Evolutionary conservation across 1,140 invertebrate species (phyloP).

Genomic region (Sipha flava): DNA sequence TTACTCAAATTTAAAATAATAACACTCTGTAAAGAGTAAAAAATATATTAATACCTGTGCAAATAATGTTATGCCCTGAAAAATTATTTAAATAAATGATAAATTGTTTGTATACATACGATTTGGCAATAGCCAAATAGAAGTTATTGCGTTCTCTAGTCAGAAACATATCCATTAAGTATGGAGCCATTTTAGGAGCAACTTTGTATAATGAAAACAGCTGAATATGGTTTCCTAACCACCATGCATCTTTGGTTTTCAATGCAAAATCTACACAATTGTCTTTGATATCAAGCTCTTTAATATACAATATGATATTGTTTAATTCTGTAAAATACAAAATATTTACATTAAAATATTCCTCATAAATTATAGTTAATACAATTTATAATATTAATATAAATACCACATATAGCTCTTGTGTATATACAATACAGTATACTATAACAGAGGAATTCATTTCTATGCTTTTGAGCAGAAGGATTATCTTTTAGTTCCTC

Average conservation of each 20-base stretch:
- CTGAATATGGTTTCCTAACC: constrained; percentile 3
- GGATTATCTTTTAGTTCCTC: constrained; percentile 57
- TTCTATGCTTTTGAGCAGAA: constrained; percentile 48
- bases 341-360: not conserved
- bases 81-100: constrained; percentile 22
- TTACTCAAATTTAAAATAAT: not conserved
- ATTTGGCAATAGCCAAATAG: constrained; percentile 23
- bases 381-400: not conserved
- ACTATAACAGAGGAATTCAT: constrained; percentile 90
- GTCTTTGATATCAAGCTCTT: not conserved
- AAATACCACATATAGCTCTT: constrained; percentile 84
- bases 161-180: constrained; percentile 95
- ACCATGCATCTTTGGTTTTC: constrained; percentile 8
- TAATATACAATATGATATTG: not conserved
- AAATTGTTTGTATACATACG: constrained; percentile 16
- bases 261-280: not conserved
- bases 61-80: constrained; percentile 9
- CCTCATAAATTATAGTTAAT: not conserved
- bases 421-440: constrained; percentile 97
- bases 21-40: not conserved
- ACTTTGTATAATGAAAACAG: constrained; percentile 56
- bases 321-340: not conserved
- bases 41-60: not conserved
- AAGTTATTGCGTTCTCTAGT: constrained; percentile 49
- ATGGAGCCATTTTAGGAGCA: constrained; percentile 90